These are phyloP conservation scores for Eptatretus burgeri DNA, from an alignment of 2,113 vertebrate species.

Conservation along the genomic window DNA sequence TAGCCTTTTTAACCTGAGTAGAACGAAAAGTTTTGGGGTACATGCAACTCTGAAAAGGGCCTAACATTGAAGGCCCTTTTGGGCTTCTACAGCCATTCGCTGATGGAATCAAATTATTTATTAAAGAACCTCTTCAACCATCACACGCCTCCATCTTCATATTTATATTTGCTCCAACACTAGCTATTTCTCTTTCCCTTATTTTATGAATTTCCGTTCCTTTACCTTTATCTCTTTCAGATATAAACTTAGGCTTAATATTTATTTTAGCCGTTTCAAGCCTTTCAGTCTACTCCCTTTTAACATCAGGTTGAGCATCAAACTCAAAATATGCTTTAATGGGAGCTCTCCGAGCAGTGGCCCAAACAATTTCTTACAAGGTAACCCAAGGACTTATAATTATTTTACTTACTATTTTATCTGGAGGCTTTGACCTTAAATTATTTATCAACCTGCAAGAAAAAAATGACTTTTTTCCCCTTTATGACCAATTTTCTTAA, in stretches of 20 bases:
- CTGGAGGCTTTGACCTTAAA: constrained; percentile 7
- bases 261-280: constrained; percentile 10
- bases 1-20: not conserved
- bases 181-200: constrained; percentile 10
- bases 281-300: constrained; percentile 9
- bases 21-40: not conserved
- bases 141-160: constrained; percentile 6
- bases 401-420: not conserved
- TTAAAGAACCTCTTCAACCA: constrained; percentile 11
- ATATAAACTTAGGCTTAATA: constrained; percentile 9
- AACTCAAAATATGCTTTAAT: constrained; percentile 13
- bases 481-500: constrained; percentile 8
- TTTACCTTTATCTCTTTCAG: not conserved
- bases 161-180: constrained; percentile 4
- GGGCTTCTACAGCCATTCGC: constrained; percentile 11
- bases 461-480: constrained; percentile 6
- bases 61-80: constrained; percentile 9
- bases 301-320: constrained; percentile 12
- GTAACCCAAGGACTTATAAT: constrained; percentile 10
- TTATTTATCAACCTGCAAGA: constrained; percentile 11
- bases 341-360: constrained; percentile 7
- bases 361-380: constrained; percentile 13
- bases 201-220: constrained; percentile 9
- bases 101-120: constrained; percentile 12
- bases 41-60: constrained; percentile 8